Percentiles rank a stretch among this genome's conserved stretches.
Evolutionary conservation across 2,113 vertebrate genomes (phyloP).

Genomic region (Aramus guarauna): DNA sequence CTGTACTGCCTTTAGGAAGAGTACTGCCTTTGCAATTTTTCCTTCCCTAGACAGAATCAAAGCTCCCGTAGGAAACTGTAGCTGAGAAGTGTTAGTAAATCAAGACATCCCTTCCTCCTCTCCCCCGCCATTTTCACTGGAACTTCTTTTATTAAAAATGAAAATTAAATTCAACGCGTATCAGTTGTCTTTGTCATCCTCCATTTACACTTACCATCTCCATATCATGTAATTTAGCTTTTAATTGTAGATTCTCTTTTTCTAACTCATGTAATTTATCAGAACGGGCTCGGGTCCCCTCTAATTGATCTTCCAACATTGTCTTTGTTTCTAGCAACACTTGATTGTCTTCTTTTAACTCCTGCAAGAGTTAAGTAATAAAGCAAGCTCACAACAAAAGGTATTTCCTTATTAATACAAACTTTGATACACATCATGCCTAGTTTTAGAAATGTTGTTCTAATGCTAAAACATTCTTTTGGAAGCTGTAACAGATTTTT

Average conservation of each 20-base stretch:
- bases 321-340: conserved; percentile 94
- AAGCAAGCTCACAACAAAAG: background rate
- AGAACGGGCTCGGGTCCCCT: conserved; percentile 86
- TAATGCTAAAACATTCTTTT: background rate
- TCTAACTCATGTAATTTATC: conserved; percentile 96
- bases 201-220: conserved; percentile 85
- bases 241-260: conserved; percentile 94
- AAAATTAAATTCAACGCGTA: background rate
- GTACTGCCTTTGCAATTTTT: background rate
- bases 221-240: conserved; percentile 94
- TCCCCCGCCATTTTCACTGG: background rate
- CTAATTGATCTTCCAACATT: conserved; percentile 96
- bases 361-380: conserved; percentile 73
- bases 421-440: background rate
- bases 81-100: background rate
- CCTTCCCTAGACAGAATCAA: background rate
- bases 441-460: background rate
- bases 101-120: background rate
- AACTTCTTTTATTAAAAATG: background rate
- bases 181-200: background rate
- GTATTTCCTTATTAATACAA: background rate
- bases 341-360: conserved; percentile 98
- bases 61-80: background rate
- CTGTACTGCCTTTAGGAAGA: background rate
- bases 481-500: background rate